A percentile compares a stretch with the other conserved stretches of the same genome.
phyloP scores from a whole-genome alignment of 2,113 vertebrate species.

The Natator depressus region DNA sequence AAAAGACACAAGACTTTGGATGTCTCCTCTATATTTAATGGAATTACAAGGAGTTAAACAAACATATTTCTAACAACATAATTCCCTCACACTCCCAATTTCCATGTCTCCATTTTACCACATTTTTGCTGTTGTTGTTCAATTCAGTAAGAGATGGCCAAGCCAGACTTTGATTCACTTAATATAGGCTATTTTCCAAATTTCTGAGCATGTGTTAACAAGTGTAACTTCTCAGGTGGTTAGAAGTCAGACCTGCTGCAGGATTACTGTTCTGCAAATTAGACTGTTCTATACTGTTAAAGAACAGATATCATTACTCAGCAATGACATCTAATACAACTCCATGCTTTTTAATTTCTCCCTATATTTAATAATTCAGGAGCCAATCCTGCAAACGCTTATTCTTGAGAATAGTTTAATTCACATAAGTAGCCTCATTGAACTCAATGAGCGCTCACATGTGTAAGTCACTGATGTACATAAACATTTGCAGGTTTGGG shows the following conservation, averaged over 20 bases:
- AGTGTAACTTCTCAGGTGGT: not conserved
- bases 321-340: not conserved
- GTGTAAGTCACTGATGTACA: accelerated
- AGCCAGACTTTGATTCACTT: not conserved
- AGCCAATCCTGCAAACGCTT: not conserved
- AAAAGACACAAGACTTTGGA: not conserved
- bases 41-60: not conserved
- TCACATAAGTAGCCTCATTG: not conserved
- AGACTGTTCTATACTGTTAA: not conserved
- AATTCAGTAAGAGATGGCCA: not conserved
- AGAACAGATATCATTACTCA: not conserved
- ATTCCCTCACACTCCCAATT: not conserved
- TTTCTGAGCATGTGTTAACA: not conserved
- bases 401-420: not conserved
- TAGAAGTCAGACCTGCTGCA: not conserved
- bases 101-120: not conserved
- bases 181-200: not conserved
- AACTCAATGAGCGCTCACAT: not conserved
- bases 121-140: not conserved
- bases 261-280: not conserved
- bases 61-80: not conserved
- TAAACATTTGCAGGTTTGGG: accelerated
- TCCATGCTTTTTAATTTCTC: not conserved
- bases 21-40: not conserved
- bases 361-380: not conserved